These are phyloP conservation scores for Castor canadensis DNA, from an alignment of 2,113 vertebrate species.

Conservation along the genomic window DNA sequence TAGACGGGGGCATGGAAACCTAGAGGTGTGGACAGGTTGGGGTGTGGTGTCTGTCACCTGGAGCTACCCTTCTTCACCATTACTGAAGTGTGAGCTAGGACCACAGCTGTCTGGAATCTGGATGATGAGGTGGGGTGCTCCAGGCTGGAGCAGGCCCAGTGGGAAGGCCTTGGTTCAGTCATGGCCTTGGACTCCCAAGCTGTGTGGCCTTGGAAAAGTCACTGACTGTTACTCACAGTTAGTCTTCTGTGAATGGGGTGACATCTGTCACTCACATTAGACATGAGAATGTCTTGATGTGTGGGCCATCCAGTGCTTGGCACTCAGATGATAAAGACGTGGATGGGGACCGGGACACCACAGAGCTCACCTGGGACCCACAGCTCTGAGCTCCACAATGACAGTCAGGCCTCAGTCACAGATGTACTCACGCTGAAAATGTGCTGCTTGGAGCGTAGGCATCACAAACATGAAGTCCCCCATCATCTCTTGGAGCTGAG, in stretches of 20 bases:
- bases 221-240: no score
- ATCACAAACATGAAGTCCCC: not conserved
- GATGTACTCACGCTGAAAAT: not conserved
- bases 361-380: not conserved
- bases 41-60: not conserved
- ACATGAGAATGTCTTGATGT: not conserved
- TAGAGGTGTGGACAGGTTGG: slow-evolving; percentile 35
- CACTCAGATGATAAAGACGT: not conserved
- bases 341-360: not conserved
- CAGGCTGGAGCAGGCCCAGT: not conserved
- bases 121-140: not conserved
- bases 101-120: not conserved
- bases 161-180: not conserved
- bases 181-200: not conserved
- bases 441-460: slow-evolving; percentile 24
- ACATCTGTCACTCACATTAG: not conserved
- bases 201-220: not conserved
- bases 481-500: not conserved
- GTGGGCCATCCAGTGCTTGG: not conserved
- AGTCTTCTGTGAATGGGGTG: no score
- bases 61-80: not conserved
- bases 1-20: slow-evolving; percentile 87
- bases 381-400: no score
- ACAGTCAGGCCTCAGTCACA: not conserved
- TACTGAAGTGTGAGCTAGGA: not conserved